Evolutionary conservation across 2,113 vertebrate species (phyloP), one percentile per base, ranked within the genome.

Genomic region (Malurus alboscapulatus): DNA sequence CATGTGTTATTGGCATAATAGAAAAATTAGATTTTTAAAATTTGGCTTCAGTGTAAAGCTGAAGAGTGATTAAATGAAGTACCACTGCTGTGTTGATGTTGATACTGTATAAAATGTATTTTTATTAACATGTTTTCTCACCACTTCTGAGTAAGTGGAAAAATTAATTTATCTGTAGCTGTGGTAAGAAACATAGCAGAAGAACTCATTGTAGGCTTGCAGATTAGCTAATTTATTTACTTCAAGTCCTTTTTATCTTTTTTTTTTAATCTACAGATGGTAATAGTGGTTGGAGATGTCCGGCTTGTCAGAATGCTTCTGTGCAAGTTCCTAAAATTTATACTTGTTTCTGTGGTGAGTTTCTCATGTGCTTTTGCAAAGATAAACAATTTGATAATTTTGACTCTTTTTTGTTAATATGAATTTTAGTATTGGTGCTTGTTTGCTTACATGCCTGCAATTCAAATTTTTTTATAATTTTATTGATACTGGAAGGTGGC

Each of bases 261-360:
- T 12, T 84, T 47, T 85, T 86, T 93, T 73, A 82, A 30, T 89
- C 77, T 66, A 67, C 96, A 99, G 99, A 99, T 96, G 98, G 98
- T 50, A 97, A 98, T 85, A 98, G 98, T 45, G 99, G 99, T 88
- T 99, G 99, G 99, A 98, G 99, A 65, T 99, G 99, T 96, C 99
- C 99, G 51, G 98, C 99, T 72, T 99, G 99, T 97, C 99, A 99
- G 97, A 99, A 99, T 86, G 99, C 99, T 82, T 97, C 98, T 38
- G 95, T 94, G 2, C 98, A 98, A 91, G 97, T 98, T 79, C 99
- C 99, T 17, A 98, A 97, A 81, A 97, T 93, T 92, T 99, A 99
- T 72, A 98, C 97, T 92, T 99, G 99, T 97, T 99, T 99, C 96
- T 99, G 99, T 98, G 99, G 99, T 99, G 96, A 98, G 98, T 97